A percentile compares a stretch with the other conserved stretches of the same genome.
Evolutionary conservation across 2,797 vertebrate species (phyloP).

Genomic region (Poecilia wingei): DNA sequence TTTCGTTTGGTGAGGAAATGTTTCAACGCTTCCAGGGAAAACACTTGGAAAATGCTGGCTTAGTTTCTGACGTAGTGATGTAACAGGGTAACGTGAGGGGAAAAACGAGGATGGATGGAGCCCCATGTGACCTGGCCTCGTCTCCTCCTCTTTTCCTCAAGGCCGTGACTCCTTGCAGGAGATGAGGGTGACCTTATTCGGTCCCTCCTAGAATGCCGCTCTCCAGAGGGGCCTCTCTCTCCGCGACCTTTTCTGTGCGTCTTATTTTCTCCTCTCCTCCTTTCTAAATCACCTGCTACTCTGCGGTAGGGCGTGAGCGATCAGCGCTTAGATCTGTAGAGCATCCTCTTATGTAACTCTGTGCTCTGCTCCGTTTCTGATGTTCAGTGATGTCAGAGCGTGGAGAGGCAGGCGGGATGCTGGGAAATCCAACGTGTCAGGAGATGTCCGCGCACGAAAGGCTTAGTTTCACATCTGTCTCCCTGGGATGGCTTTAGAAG

Average conservation of each 20-base stretch:
- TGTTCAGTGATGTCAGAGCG: conserved; percentile 75
- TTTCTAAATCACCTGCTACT: conserved; percentile 8
- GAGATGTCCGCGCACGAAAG: conserved; percentile 56
- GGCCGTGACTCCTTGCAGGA: conserved; percentile 61
- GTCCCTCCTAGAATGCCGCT: conserved; percentile 57
- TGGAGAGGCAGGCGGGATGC: conserved; percentile 70
- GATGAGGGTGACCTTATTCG: conserved; percentile 72
- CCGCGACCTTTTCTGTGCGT: conserved; percentile 56
- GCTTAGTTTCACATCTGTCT: background rate
- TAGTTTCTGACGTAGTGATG: conserved; percentile 22
- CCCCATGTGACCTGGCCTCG: conserved; percentile 56
- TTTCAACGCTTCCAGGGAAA: background rate
- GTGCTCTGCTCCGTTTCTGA: conserved; percentile 69
- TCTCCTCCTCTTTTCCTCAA: conserved; percentile 13
- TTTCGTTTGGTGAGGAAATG: background rate
- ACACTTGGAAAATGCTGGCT: conserved; percentile 10
- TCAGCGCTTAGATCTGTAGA: conserved; percentile 61
- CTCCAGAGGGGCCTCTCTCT: conserved; percentile 67
- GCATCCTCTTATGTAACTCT: conserved; percentile 77
- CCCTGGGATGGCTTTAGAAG: background rate
- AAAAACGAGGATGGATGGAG: conserved; percentile 44
- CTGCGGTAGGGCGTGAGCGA: conserved; percentile 48
- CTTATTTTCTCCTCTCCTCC: conserved; percentile 41
- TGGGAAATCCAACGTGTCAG: conserved; percentile 70
- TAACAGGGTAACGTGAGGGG: conserved; percentile 27